Evolutionary conservation across 2,113 vertebrate genomes (phyloP).

Genomic region (Rhombomys opimus): DNA sequence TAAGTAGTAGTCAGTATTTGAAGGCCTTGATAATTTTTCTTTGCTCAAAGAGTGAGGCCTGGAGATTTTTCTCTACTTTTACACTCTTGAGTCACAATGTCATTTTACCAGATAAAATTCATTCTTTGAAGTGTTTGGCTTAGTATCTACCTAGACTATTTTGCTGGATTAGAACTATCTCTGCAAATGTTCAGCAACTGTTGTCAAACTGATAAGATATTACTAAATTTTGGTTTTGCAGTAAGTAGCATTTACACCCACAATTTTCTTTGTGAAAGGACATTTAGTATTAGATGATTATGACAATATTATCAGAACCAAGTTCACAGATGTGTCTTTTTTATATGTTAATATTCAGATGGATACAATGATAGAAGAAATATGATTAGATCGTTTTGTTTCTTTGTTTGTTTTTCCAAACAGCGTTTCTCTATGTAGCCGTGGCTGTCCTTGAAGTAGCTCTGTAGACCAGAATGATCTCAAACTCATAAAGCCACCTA

Average conservation of each 20-base stretch:
- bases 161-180: not conserved
- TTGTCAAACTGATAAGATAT: not conserved
- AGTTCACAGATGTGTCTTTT: constrained; percentile 18
- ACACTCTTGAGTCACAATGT: not conserved
- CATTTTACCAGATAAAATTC: not conserved
- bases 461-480: not conserved
- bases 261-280: constrained; percentile 25
- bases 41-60: constrained; percentile 27
- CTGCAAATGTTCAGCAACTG: not conserved
- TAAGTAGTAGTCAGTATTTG: constrained; percentile 87
- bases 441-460: not conserved
- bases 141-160: not conserved
- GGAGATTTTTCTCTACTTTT: not conserved
- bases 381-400: not conserved
- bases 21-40: not conserved
- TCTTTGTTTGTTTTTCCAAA: not conserved
- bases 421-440: not conserved
- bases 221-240: constrained; percentile 27
- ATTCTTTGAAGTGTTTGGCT: constrained; percentile 36
- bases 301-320: not conserved
- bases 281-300: not conserved
- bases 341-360: constrained; percentile 32
- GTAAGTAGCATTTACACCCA: not conserved
- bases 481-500: not conserved
- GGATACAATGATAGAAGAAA: constrained; percentile 13